These are phyloP conservation scores for Carduelis carduelis DNA, from an alignment of 2,797 vertebrate genomes.

Conservation along the genomic window DNA sequence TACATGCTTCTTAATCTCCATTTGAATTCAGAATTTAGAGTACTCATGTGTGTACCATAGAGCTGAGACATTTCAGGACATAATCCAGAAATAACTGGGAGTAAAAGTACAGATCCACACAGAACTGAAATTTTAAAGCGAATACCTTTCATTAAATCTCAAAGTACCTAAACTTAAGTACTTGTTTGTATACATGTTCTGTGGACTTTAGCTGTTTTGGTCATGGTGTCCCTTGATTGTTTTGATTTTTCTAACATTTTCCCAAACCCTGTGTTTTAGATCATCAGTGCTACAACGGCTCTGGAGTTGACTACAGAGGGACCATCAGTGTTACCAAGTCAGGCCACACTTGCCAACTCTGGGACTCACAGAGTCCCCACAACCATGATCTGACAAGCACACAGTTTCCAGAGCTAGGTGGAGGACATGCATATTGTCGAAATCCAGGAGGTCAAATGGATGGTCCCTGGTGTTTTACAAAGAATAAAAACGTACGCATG, in stretches of 20 bases:
- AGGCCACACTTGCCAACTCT: conserved; percentile 89
- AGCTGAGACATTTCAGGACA: background rate
- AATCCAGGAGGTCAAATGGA: conserved; percentile 95
- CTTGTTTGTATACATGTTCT: rapidly evolving
- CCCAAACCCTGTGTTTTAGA: conserved; percentile 76
- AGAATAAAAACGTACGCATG: conserved; percentile 87
- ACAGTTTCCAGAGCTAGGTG: conserved; percentile 88
- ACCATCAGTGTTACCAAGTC: conserved; percentile 85
- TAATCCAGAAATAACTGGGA: background rate
- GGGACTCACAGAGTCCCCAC: conserved; percentile 90
- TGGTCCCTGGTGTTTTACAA: conserved; percentile 97
- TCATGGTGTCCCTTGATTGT: background rate
- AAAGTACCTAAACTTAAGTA: background rate
- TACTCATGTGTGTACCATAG: background rate
- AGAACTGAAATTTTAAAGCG: background rate
- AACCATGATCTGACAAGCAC: conserved; percentile 81
- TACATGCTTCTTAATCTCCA: background rate
- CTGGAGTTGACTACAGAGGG: conserved; percentile 90
- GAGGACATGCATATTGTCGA: conserved; percentile 91
- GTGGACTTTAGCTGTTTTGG: rapidly evolving
- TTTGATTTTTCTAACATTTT: background rate
- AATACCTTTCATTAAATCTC: background rate
- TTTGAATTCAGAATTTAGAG: background rate
- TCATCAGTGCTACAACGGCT: conserved; percentile 93
- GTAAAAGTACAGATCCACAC: background rate